Percentiles rank a stretch among this genome's conserved stretches.
Conservation (phyloP, 1,140 invertebrate species). For the Pseudomyrmex cubaensis region DNA sequence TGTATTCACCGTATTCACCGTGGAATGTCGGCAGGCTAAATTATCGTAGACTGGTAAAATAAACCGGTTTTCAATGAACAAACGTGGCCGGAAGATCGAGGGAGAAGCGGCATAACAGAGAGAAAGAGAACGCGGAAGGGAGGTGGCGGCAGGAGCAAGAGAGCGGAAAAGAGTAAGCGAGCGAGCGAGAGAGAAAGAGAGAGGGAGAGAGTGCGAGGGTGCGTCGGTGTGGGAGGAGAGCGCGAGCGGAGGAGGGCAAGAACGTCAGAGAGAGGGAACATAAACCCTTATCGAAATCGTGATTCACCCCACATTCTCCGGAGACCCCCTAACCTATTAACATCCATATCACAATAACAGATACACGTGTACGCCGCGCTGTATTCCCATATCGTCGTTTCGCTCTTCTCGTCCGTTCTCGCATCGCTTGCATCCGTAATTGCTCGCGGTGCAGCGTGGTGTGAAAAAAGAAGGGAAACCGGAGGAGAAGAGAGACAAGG, state of each 20-base stretch:
- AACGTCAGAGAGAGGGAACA: slow-evolving; percentile 68
- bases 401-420: slow-evolving; percentile 20
- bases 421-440: slow-evolving; percentile 67
- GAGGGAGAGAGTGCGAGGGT: slow-evolving; percentile 8
- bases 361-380: slow-evolving; percentile 77
- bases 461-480: slow-evolving; percentile 14
- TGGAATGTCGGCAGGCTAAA: no score
- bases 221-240: slow-evolving; percentile 12
- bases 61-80: slow-evolving; percentile 75
- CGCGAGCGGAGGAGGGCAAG: slow-evolving; percentile 42
- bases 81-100: slow-evolving; percentile 60
- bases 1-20: slow-evolving; percentile 1
- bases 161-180: slow-evolving; percentile 24
- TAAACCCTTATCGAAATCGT: slow-evolving; percentile 83
- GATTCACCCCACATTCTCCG: slow-evolving; percentile 81
- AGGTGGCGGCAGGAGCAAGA: slow-evolving; percentile 13
- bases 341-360: slow-evolving; percentile 83
- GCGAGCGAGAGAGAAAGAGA: slow-evolving; percentile 40
- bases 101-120: slow-evolving; percentile 66
- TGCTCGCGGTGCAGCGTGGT: slow-evolving; percentile 43
- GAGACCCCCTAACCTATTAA: slow-evolving; percentile 84
- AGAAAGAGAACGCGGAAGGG: slow-evolving; percentile 58
- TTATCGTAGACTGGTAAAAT: neutral
- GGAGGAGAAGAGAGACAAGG: slow-evolving; percentile 9
- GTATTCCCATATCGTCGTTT: slow-evolving; percentile 58